Percentiles rank a stretch among this genome's conserved stretches.
Evolutionary conservation across 2,797 vertebrate species (phyloP).

Genomic region (Natrix natrix): DNA sequence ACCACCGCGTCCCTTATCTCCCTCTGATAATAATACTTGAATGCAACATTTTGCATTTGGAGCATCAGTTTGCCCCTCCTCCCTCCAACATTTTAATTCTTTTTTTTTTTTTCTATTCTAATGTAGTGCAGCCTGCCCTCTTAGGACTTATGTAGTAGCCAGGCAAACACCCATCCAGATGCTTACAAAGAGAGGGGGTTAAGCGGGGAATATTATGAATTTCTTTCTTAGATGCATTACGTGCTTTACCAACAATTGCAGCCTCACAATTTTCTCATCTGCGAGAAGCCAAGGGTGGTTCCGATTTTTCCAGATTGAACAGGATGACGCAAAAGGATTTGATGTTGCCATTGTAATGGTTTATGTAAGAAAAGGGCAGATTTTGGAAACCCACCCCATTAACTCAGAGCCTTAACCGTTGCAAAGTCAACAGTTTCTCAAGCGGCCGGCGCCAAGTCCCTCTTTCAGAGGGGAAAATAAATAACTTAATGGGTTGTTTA

Average conservation of each 20-base stretch:
- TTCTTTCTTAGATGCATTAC: rapidly evolving
- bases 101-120: background rate
- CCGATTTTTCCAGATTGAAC: constrained; percentile 34
- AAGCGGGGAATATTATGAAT: background rate
- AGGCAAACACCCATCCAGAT: too few species aligned
- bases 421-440: constrained; percentile 70
- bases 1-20: too few species aligned
- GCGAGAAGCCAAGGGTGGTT: background rate
- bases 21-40: background rate
- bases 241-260: background rate
- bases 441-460: constrained; percentile 63
- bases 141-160: background rate
- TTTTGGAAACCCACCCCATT: constrained; percentile 67
- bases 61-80: too few species aligned
- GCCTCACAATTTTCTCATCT: background rate
- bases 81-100: background rate
- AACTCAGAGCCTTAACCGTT: constrained; percentile 66
- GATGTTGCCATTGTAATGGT: constrained; percentile 39
- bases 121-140: background rate
- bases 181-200: background rate
- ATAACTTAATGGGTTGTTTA: constrained; percentile 70
- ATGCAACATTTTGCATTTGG: background rate
- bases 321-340: constrained; percentile 36
- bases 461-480: constrained; percentile 56
- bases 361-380: constrained; percentile 57